Conservation (phyloP, 2,888 invertebrate species). For the Hymenopus coronatus region DNA sequence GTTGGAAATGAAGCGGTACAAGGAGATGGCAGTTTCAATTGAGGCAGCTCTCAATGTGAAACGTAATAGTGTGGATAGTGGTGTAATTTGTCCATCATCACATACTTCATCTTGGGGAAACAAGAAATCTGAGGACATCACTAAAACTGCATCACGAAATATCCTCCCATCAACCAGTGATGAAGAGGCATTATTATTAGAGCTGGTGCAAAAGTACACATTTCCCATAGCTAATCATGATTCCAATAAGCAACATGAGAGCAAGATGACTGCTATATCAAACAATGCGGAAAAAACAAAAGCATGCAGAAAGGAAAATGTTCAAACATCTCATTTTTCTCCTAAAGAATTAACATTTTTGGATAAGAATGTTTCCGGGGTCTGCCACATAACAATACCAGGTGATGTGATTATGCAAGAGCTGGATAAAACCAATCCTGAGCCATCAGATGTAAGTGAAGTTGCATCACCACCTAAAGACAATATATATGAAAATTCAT, state of each 20-base stretch:
- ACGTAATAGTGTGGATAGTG: not conserved
- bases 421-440: not conserved
- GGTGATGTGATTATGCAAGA: not conserved
- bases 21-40: not conserved
- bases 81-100: not conserved
- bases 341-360: not conserved
- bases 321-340: not conserved
- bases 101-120: not conserved
- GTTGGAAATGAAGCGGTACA: not conserved
- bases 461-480: not conserved
- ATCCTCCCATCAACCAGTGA: not conserved
- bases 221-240: not conserved
- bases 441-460: not conserved
- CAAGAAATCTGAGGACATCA: not conserved
- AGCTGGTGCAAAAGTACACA: not conserved
- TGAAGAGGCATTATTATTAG: not conserved
- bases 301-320: not conserved
- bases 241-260: not conserved
- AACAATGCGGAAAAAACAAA: not conserved
- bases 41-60: not conserved
- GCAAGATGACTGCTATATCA: not conserved
- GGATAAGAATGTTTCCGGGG: not conserved
- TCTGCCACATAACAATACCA: not conserved
- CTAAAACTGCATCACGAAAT: not conserved
- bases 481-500: not conserved